Conservation (phyloP, 1,140 invertebrate genomes). For the Latrodectus geometricus region DNA sequence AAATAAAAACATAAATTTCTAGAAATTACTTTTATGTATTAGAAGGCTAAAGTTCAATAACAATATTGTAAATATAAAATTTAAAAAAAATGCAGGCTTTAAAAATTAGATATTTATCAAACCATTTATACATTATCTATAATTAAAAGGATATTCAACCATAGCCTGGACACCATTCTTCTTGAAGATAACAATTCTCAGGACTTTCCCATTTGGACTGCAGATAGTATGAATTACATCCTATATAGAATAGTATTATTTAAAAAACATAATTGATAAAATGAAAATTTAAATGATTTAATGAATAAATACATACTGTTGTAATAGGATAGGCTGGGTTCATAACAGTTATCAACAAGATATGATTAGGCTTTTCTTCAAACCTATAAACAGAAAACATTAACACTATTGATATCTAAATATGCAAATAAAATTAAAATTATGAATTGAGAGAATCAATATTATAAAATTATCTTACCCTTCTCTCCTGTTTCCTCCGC, state of each 20-base stretch:
- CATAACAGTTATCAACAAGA: slow-evolving; percentile 93
- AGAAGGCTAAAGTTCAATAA: no score
- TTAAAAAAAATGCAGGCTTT: no score
- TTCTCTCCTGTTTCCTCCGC: slow-evolving; percentile 7
- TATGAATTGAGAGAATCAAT: neutral
- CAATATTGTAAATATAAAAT: no score
- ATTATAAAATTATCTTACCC: slow-evolving; percentile 18
- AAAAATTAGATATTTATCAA: no score
- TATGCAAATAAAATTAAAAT: neutral
- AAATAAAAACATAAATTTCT: no score
- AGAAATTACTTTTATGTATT: no score
- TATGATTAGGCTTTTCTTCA: slow-evolving; percentile 82
- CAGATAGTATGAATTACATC: slow-evolving; percentile 98
- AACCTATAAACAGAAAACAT: slow-evolving; percentile 69
- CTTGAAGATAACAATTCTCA: slow-evolving; percentile 98
- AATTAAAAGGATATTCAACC: slow-evolving; percentile 95
- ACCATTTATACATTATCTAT: no score
- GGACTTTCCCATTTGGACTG: slow-evolving; percentile 92
- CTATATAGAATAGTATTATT: slow-evolving; percentile 74
- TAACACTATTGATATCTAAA: no score
- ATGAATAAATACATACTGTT: slow-evolving; percentile 84
- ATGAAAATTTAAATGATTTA: slow-evolving; percentile 36
- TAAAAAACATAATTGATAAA: slow-evolving; percentile 50
- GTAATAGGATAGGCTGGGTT: slow-evolving; percentile 98
- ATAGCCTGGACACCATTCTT: slow-evolving; percentile 99